Conservation (phyloP, 1,140 invertebrate species). For the Lordiphosa mommai region DNA sequence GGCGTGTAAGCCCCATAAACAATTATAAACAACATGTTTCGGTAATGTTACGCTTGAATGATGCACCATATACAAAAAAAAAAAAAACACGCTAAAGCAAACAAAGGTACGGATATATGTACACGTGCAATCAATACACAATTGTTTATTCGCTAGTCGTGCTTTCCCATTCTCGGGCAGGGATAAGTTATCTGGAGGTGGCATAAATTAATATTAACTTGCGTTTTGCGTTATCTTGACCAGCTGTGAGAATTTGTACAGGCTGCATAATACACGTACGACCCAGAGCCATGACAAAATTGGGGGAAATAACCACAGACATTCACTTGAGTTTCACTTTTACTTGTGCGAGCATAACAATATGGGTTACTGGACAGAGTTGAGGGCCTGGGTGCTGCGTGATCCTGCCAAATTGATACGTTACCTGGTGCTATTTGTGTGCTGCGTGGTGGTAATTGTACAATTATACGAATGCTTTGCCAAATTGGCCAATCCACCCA, state of each 20-base stretch:
- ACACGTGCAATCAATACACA: slow-evolving; percentile 5
- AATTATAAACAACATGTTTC: slow-evolving; percentile 62
- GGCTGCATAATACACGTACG: slow-evolving; percentile 29
- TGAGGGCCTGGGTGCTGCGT: slow-evolving; percentile 61
- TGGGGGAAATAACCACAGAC: slow-evolving; percentile 5
- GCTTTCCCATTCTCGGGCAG: not conserved
- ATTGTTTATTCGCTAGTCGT: slow-evolving; percentile 18
- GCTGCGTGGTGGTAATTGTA: slow-evolving; percentile 71
- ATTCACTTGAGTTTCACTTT: slow-evolving; percentile 54
- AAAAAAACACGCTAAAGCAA: slow-evolving; percentile 29
- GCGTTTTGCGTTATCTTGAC: slow-evolving; percentile 44
- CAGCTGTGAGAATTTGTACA: slow-evolving; percentile 57
- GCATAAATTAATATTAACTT: slow-evolving; percentile 63
- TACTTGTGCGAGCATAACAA: slow-evolving; percentile 3
- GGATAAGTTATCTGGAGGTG: slow-evolving; percentile 33
- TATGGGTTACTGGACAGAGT: slow-evolving; percentile 73
- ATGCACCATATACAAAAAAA: slow-evolving; percentile 8
- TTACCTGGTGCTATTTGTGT: slow-evolving; percentile 70
- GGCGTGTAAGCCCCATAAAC: slow-evolving; percentile 27
- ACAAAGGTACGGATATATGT: slow-evolving; percentile 7
- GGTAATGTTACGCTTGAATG: slow-evolving; percentile 55
- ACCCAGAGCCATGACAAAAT: slow-evolving; percentile 24
- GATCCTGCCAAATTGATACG: slow-evolving; percentile 73
- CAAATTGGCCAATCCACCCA: slow-evolving; percentile 82
- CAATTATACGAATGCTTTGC: slow-evolving; percentile 81